phyloP scores from a whole-genome alignment of 2,113 vertebrate genomes.

The Tautogolabrus adspersus region DNA sequence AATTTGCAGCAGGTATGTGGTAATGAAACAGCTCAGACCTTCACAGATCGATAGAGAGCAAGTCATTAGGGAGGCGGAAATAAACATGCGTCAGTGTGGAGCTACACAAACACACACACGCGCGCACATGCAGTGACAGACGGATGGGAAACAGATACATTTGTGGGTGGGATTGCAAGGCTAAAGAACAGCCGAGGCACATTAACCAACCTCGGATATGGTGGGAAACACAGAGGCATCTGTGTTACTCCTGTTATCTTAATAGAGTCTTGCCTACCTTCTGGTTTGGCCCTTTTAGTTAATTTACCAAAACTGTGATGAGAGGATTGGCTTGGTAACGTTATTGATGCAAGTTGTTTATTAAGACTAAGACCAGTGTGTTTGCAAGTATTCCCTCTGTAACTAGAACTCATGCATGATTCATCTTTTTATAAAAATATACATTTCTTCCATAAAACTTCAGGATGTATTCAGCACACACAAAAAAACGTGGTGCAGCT shows the following conservation, averaged over 20 bases:
- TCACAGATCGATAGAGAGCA: constrained; percentile 71
- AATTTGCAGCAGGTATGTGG: constrained; percentile 59
- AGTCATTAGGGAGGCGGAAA: constrained; percentile 65
- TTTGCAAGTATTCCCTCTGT: background rate
- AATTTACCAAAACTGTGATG: constrained; percentile 1
- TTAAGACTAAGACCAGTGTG: too few relatives aligned
- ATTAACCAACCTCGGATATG: constrained; percentile 34
- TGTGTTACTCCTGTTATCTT: background rate
- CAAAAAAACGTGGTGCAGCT: background rate
- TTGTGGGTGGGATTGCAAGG: constrained; percentile 26
- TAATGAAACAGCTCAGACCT: constrained; percentile 61
- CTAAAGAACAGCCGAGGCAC: constrained; percentile 8
- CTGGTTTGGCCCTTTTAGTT: background rate
- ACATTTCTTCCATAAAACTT: background rate
- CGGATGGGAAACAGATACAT: constrained; percentile 24
- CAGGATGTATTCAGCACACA: too few relatives aligned
- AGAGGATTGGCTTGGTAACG: background rate
- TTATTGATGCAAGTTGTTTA: too few relatives aligned
- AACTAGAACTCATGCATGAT: too few relatives aligned
- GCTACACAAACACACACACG: background rate
- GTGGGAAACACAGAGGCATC: constrained; percentile 17
- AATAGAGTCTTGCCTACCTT: background rate
- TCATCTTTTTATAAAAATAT: background rate
- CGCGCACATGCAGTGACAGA: background rate
- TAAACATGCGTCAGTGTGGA: constrained; percentile 45